Evolutionary conservation across 1,140 invertebrate genomes (phyloP), one percentile per base, ranked within the genome.

Genomic region (Portunus trituberculatus): DNA sequence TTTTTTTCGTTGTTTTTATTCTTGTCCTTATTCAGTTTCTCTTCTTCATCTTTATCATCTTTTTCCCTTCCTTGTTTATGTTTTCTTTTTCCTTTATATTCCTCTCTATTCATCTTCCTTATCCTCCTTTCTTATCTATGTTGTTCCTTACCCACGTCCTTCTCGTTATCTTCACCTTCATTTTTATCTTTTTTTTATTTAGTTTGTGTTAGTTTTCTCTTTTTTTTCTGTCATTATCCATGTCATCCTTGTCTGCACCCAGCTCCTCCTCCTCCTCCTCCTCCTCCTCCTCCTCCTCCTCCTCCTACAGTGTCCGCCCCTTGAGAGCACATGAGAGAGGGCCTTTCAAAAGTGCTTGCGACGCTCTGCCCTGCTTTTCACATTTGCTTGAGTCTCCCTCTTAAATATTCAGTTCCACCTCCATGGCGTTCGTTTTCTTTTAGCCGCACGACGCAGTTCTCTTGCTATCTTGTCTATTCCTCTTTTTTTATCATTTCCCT

Each of bases 311-410:
- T 76, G 10, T n/a, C 20, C 25, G 12, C 20, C n/a, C 67, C 67
- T 76, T 20, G 67, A 76, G 67, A 76, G 67, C 12, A n/a, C 67
- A 12, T 76, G 67, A 76, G 67, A 76, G 67, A 76, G 20, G 67
- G 4, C 67, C 67, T n/a, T n/a, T 76, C 12, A 76, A 25, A 76
- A 76, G 67, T 76, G 67, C 67, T 76, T 76, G 67, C 67, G 67
- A 76, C 67, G n/a, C 25, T 76, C 67, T 76, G 67, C 67, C 67
- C 20, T 76, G 67, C 67, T 76, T 76, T 76, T 76, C 67, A 76
- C 67, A 76, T 76, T 76, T 76, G 67, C 67, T 76, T 76, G 67
- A 76, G 67, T n/a, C 67, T 76, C 67, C 67, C 67, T 76, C 10
- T 76, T 76, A 76, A n/a, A 76, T 76, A 76, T n/a, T 76, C 67